Conservation (phyloP, 2,113 vertebrate species). For the Phodopus roborovskii region DNA sequence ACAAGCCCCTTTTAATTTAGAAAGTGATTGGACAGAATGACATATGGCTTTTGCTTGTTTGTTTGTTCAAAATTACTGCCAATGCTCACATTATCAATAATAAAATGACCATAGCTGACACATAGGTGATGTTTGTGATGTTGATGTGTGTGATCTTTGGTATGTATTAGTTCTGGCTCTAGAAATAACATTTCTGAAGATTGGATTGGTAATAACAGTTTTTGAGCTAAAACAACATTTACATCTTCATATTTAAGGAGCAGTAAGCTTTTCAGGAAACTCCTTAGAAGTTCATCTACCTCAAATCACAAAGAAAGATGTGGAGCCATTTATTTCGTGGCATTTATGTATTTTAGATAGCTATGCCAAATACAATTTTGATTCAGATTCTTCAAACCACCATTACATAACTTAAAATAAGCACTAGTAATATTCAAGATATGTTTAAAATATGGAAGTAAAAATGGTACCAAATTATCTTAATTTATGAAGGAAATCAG, state of each 20-base stretch:
- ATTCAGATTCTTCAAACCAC: neutral
- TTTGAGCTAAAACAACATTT: too few species aligned
- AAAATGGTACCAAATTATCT: neutral
- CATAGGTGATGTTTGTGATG: constrained; percentile 12
- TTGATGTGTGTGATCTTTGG: neutral
- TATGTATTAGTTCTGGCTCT: constrained; percentile 52
- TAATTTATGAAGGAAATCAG: neutral
- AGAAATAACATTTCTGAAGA: constrained; percentile 57
- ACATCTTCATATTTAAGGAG: neutral
- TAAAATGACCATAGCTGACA: neutral
- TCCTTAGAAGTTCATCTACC: neutral
- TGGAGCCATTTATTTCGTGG: neutral
- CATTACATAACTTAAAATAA: neutral
- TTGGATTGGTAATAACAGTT: neutral
- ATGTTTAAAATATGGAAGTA: neutral
- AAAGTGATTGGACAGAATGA: neutral
- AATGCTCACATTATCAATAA: constrained; percentile 32
- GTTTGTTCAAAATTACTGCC: neutral
- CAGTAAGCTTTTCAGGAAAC: neutral
- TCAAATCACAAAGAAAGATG: neutral
- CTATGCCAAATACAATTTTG: neutral
- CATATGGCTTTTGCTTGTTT: neutral
- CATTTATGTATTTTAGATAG: constrained; percentile 38
- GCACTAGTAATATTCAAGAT: neutral
- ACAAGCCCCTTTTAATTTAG: constrained; percentile 12